Percentiles rank a stretch among this genome's conserved stretches.
These are phyloP conservation scores for Drosophila birchii DNA, from an alignment of 2,888 invertebrate genomes.

Conservation along the genomic window DNA sequence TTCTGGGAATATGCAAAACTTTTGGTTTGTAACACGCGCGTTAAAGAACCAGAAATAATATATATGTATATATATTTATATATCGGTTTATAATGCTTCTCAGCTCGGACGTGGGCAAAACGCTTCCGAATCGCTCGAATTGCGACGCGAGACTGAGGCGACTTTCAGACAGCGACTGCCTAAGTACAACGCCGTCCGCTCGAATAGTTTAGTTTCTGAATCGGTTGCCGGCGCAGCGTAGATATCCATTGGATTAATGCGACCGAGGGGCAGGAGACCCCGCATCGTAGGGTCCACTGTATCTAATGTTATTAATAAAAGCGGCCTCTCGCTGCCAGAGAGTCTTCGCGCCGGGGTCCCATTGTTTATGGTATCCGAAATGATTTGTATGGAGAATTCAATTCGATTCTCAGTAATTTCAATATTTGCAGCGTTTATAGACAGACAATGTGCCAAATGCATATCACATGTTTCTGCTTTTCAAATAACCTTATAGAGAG, in stretches of 20 bases:
- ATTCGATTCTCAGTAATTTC: constrained; percentile 2
- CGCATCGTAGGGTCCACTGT: constrained; percentile 29
- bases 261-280: neutral
- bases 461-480: constrained; percentile 13
- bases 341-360: constrained; percentile 15
- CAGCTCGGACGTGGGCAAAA: constrained; percentile 49
- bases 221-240: constrained; percentile 21
- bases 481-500: neutral
- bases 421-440: neutral
- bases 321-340: constrained; percentile 1
- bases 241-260: constrained; percentile 10
- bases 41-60: constrained; percentile 30
- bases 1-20: constrained; percentile 37
- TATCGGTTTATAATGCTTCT: constrained; percentile 11
- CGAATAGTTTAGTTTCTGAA: constrained; percentile 48
- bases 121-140: constrained; percentile 81
- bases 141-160: constrained; percentile 77
- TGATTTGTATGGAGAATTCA: constrained; percentile 25
- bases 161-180: constrained; percentile 63
- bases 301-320: constrained; percentile 47
- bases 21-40: constrained; percentile 67
- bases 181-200: constrained; percentile 46
- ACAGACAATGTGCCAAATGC: constrained; percentile 22
- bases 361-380: constrained; percentile 29
- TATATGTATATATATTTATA: constrained; percentile 8